Evolutionary conservation across 2,113 vertebrate species (phyloP).

Genomic region (Colinus virginianus): DNA sequence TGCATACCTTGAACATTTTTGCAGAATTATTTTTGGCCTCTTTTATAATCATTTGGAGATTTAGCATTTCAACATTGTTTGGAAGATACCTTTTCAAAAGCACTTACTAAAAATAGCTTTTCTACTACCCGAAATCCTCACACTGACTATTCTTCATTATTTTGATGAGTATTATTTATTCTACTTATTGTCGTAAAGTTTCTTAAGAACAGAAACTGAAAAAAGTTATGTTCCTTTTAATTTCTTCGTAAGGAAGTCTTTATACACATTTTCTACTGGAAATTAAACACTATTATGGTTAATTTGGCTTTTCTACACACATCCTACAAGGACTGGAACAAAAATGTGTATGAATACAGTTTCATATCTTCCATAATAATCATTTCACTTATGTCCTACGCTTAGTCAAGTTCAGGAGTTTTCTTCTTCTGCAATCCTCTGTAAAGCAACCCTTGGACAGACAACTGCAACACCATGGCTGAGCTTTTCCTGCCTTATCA

Average conservation of each 20-base stretch:
- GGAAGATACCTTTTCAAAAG: not conserved
- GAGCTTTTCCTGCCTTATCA: not conserved
- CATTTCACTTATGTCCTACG: not conserved
- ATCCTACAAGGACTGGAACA: constrained; percentile 3
- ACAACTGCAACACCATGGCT: not conserved
- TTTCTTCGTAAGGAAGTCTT: not conserved
- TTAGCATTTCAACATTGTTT: not conserved
- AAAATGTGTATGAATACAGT: not conserved
- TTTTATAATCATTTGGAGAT: not conserved
- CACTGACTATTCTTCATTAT: not conserved
- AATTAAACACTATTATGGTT: not conserved
- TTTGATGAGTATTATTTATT: not conserved
- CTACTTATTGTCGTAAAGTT: not conserved
- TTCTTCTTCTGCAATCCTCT: not conserved
- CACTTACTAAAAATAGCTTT: not conserved
- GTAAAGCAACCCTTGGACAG: not conserved
- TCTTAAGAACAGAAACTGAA: not conserved
- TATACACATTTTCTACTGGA: not conserved
- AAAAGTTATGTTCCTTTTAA: not conserved
- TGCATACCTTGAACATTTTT: not conserved
- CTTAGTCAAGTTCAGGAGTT: not conserved
- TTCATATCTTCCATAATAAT: not conserved
- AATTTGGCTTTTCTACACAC: not conserved
- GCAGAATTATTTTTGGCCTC: constrained; percentile 9
- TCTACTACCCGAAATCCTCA: not conserved